These are phyloP conservation scores for Caradrina kadenii DNA, from an alignment of 2,888 invertebrate genomes.

Conservation along the genomic window DNA sequence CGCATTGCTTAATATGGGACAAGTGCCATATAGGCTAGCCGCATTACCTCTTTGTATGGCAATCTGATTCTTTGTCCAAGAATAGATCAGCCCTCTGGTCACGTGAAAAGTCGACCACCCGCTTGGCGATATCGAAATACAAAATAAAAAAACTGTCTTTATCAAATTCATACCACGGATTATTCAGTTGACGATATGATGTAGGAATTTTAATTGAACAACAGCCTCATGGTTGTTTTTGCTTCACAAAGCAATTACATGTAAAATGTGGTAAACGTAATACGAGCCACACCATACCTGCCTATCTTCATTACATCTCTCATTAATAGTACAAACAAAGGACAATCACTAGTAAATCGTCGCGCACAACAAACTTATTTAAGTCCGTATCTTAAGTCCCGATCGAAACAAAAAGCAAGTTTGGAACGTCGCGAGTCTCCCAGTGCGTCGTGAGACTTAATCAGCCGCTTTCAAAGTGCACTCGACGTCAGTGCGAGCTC, in stretches of 20 bases:
- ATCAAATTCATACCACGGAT: not conserved
- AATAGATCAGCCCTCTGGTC: too few relatives aligned
- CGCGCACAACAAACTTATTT: constrained; percentile 42
- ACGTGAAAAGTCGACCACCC: too few relatives aligned
- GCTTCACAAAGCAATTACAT: constrained; percentile 25
- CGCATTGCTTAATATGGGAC: not conserved
- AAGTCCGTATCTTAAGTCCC: constrained; percentile 47
- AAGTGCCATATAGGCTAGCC: too few relatives aligned
- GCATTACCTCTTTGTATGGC: too few relatives aligned
- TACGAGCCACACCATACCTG: constrained; percentile 38
- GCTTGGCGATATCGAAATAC: too few relatives aligned
- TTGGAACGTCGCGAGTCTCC: constrained; percentile 46
- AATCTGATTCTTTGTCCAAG: too few relatives aligned
- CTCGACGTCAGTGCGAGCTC: constrained; percentile 75
- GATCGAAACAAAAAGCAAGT: constrained; percentile 60
- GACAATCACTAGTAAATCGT: constrained; percentile 38
- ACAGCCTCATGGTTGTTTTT: constrained; percentile 13
- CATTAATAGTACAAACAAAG: constrained; percentile 40
- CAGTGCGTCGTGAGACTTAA: constrained; percentile 72
- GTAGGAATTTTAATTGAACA: constrained; percentile 35
- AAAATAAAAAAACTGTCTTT: not conserved
- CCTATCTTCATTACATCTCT: constrained; percentile 46
- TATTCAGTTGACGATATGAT: not conserved
- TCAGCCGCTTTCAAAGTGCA: constrained; percentile 78
- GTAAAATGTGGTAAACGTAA: constrained; percentile 30